phyloP scores from a whole-genome alignment of 2,113 vertebrate species.

The Phylloscopus trochiloides region DNA sequence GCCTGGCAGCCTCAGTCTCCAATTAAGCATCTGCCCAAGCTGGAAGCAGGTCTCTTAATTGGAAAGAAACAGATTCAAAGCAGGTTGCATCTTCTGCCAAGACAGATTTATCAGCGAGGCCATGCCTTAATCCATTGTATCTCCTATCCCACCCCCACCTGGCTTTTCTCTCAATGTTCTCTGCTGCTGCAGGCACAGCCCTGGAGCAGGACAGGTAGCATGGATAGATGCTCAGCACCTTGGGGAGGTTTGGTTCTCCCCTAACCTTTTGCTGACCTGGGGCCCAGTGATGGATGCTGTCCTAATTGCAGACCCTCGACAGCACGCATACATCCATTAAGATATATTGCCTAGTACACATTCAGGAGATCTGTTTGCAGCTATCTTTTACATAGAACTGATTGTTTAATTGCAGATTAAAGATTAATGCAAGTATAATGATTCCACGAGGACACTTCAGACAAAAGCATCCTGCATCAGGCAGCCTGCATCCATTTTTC shows the following conservation, averaged over 20 bases:
- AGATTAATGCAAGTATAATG: constrained; percentile 85
- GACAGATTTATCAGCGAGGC: constrained; percentile 56
- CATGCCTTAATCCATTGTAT: constrained; percentile 52
- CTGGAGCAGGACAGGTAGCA: constrained; percentile 8
- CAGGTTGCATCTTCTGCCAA: constrained; percentile 73
- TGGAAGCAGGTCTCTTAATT: constrained; percentile 74
- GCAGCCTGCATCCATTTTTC: constrained; percentile 84
- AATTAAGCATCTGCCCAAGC: constrained; percentile 84
- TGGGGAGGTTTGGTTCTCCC: constrained; percentile 38
- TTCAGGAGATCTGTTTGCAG: constrained; percentile 77
- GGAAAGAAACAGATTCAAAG: constrained; percentile 73
- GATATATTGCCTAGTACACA: constrained; percentile 73
- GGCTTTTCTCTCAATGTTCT: not conserved
- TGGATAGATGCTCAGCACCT: constrained; percentile 4
- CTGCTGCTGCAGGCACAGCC: not conserved
- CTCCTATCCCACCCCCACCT: not conserved
- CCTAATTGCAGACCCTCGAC: constrained; percentile 67
- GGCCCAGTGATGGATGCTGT: constrained; percentile 57
- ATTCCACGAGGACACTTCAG: constrained; percentile 79
- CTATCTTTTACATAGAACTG: constrained; percentile 82
- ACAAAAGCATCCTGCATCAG: constrained; percentile 80
- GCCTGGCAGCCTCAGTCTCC: constrained; percentile 70
- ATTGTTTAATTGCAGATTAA: constrained; percentile 89
- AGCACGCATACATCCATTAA: constrained; percentile 50
- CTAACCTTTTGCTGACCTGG: constrained; percentile 71